A percentile compares a stretch with the other conserved stretches of the same genome.
phyloP scores from a whole-genome alignment of 2,797 vertebrate genomes.

The Sebastes iracundus region DNA sequence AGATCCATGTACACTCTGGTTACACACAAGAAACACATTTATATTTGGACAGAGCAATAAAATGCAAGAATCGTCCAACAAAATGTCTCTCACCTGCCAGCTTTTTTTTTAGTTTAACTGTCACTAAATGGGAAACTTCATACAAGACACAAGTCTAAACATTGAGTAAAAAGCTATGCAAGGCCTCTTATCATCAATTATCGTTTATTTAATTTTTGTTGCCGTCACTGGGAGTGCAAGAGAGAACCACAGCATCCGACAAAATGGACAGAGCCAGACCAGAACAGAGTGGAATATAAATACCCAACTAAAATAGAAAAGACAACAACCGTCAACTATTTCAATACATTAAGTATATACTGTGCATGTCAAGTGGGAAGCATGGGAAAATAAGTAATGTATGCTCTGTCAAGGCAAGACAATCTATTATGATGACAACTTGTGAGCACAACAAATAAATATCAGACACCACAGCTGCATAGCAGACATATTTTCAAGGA shows the following conservation, averaged over 20 bases:
- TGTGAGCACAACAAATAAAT: conserved; percentile 16
- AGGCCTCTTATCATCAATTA: too few relatives aligned
- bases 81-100: not conserved
- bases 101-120: not conserved
- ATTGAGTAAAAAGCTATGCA: not conserved
- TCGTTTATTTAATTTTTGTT: not conserved
- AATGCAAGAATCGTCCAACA: not conserved
- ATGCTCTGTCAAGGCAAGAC: not conserved
- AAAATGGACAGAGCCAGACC: not conserved
- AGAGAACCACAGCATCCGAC: not conserved
- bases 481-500: conserved; percentile 29
- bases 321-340: too few relatives aligned
- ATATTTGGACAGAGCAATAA: not conserved
- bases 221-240: not conserved
- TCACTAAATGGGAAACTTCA: not conserved
- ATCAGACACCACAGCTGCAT: not conserved
- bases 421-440: not conserved
- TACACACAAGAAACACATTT: not conserved
- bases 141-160: not conserved
- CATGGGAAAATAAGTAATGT: not conserved
- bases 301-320: not conserved
- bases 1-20: not conserved
- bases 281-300: not conserved
- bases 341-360: too few relatives aligned
- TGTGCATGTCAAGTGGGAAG: not conserved